Evolutionary conservation across 2,888 invertebrate species (phyloP).

Genomic region (Drosophila pseudotalamancana): DNA sequence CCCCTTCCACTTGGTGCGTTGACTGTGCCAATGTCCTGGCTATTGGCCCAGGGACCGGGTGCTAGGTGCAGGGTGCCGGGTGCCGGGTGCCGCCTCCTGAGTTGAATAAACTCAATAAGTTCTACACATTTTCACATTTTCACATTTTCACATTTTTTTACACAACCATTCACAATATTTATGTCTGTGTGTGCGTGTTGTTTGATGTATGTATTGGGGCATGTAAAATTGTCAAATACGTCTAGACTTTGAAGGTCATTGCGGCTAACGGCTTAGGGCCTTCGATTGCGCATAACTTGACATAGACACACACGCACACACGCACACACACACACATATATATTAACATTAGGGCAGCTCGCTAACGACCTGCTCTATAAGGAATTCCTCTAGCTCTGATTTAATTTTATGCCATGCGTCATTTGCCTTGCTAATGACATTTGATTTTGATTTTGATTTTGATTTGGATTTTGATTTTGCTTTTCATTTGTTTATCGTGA

Average conservation of each 20-base stretch:
- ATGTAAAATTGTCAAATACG: slow-evolving; percentile 72
- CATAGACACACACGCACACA: slow-evolving; percentile 3
- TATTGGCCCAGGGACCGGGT: slow-evolving; percentile 19
- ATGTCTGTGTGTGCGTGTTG: slow-evolving; percentile 28
- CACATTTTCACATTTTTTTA: slow-evolving; percentile 17
- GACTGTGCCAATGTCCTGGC: slow-evolving; percentile 49
- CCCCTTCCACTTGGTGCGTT: slow-evolving; percentile 19
- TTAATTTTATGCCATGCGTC: slow-evolving; percentile 27
- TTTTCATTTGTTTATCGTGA: slow-evolving; percentile 47
- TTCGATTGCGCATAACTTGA: slow-evolving; percentile 23
- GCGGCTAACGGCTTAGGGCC: slow-evolving; percentile 54
- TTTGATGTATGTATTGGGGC: slow-evolving; percentile 39
- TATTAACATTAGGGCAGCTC: not conserved
- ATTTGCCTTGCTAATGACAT: slow-evolving; percentile 58
- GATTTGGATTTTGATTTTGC: slow-evolving; percentile 39
- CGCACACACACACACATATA: slow-evolving; percentile 4
- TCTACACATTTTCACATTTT: slow-evolving; percentile 2
- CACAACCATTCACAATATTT: slow-evolving; percentile 37
- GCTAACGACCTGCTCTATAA: slow-evolving; percentile 7
- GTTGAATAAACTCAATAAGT: slow-evolving; percentile 69
- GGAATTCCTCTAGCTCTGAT: slow-evolving; percentile 26
- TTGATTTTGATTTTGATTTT: slow-evolving; percentile 36
- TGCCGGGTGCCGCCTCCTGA: slow-evolving; percentile 29
- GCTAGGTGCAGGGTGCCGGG: not conserved
- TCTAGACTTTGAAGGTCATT: slow-evolving; percentile 78